These are phyloP conservation scores for Trichonephila inaurata DNA, from an alignment of 1,140 invertebrate genomes.

Conservation along the genomic window DNA sequence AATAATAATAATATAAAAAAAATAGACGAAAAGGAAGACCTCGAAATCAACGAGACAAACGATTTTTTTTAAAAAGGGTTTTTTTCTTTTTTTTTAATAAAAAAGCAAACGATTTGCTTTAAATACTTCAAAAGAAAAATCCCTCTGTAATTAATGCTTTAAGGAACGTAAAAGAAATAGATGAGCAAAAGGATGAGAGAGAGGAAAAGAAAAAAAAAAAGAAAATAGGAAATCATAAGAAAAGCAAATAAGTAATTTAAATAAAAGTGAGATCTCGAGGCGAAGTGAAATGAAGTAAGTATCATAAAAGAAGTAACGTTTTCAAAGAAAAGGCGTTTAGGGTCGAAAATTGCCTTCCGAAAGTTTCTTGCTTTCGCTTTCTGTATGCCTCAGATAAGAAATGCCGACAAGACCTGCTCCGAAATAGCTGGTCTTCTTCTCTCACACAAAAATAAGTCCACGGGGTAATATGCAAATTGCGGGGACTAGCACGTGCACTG, in stretches of 20 bases:
- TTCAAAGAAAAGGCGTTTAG: slow-evolving; percentile 60
- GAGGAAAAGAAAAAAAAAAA: slow-evolving; percentile 20
- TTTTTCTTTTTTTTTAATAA: not conserved
- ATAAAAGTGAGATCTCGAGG: slow-evolving; percentile 2
- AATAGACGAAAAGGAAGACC: not conserved
- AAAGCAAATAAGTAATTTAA: slow-evolving; percentile 63
- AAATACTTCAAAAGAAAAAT: slow-evolving; percentile 52
- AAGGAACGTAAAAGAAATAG: slow-evolving; percentile 45
- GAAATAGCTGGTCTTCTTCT: slow-evolving; percentile 43
- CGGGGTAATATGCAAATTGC: slow-evolving; percentile 22
- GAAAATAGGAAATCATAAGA: slow-evolving; percentile 18
- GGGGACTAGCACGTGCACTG: too few species aligned
- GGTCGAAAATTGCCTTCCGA: slow-evolving; percentile 35
- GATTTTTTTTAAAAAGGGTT: not conserved
- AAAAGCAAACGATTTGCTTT: slow-evolving; percentile 44
- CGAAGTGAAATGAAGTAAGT: slow-evolving; percentile 65
- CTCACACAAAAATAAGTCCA: not conserved
- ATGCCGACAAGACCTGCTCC: slow-evolving; percentile 31
- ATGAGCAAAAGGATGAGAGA: not conserved
- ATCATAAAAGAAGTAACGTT: slow-evolving; percentile 66
- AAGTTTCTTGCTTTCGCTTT: slow-evolving; percentile 45
- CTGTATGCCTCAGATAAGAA: slow-evolving; percentile 58
- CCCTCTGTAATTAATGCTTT: slow-evolving; percentile 64
- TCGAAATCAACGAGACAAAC: not conserved
- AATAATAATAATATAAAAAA: too few species aligned